Base-by-base conservation (phyloP, 2,797 vertebrate species). In the Dipus sagitta region DNA sequence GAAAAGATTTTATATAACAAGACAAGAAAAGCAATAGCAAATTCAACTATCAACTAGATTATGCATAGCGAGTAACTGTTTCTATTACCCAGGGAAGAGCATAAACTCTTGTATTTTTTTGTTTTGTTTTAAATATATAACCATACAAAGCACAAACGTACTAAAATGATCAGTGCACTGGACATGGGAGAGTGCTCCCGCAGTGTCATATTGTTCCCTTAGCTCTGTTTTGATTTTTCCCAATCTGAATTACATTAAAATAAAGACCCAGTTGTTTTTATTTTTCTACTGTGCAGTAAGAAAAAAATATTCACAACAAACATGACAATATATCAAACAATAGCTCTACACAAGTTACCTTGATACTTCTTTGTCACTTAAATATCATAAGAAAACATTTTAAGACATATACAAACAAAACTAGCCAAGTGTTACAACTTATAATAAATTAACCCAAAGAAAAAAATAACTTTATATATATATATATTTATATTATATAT, bases 1-100 rank as follows among this genome's bases (percentile, higher is more conserved):
- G 99, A 99, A 99, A 99, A 99, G 99, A 99, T 99, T 99, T 99
- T 99, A 99, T 99, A 99, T 99, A 99, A 99, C 99, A 99, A 99
- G 99, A 99, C 99, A 99, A 99, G 99, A 99, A 99, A 99, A 99
- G 99, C 99, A 99, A 99, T 99, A 99, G 99, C 99, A 99, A 99
- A 99, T 99, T 99, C 98, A 99, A 99, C 99, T 99, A 99, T 99
- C 99, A 99, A 99, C 99, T 99, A 99, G 99, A 99, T 99, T 99
- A 99, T 99, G 99, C 99, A 99, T 99, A 99, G 99, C 99, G 99
- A 99, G 99, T 99, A 99, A 99, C 99, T 99, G 99, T 99, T 99
- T 99, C 99, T 99, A 99, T 99, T 99, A 99, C 99, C 99, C 99
- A 99, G 99, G 99, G 99, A 99, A 99, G 99, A 99, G 99, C 99